Evolutionary conservation across 2,113 vertebrate species (phyloP).

Genomic region (Semnornis frantzii): DNA sequence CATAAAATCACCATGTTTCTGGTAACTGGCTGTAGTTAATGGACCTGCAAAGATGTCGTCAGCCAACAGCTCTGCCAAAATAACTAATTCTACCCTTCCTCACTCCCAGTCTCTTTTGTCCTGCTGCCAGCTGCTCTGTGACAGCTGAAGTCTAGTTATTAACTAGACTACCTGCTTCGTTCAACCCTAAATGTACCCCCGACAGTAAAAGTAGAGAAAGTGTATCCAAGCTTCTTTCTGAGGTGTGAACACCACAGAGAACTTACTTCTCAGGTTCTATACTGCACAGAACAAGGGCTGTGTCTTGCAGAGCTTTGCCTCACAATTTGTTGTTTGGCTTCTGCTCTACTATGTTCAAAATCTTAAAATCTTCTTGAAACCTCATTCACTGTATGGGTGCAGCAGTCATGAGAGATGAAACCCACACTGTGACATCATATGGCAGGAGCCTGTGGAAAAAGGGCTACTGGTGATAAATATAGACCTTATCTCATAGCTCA

Average conservation of each 20-base stretch:
- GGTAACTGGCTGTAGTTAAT: not conserved
- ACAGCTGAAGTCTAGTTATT: not conserved
- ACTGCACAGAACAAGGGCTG: not conserved
- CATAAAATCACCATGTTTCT: not conserved
- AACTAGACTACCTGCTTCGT: not conserved
- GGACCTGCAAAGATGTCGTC: not conserved
- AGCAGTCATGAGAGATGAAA: not conserved
- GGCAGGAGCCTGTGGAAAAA: conserved; percentile 15
- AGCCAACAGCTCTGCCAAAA: not conserved
- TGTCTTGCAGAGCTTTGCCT: not conserved
- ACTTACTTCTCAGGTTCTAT: not conserved
- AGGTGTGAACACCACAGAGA: not conserved
- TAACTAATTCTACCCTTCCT: not conserved
- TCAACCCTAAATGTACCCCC: not conserved
- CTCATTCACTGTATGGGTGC: not conserved
- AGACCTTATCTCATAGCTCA: conserved; percentile 33
- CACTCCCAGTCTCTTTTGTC: not conserved
- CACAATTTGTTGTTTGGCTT: not conserved
- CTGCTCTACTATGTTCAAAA: not conserved
- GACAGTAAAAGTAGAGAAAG: not conserved
- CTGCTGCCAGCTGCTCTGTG: not conserved
- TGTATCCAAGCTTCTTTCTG: not conserved
- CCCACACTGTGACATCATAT: not conserved
- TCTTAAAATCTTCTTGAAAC: not conserved
- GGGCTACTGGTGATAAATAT: conserved; percentile 24